These are phyloP conservation scores for Laothoe populi DNA, from an alignment of 2,888 invertebrate species.

Conservation along the genomic window DNA sequence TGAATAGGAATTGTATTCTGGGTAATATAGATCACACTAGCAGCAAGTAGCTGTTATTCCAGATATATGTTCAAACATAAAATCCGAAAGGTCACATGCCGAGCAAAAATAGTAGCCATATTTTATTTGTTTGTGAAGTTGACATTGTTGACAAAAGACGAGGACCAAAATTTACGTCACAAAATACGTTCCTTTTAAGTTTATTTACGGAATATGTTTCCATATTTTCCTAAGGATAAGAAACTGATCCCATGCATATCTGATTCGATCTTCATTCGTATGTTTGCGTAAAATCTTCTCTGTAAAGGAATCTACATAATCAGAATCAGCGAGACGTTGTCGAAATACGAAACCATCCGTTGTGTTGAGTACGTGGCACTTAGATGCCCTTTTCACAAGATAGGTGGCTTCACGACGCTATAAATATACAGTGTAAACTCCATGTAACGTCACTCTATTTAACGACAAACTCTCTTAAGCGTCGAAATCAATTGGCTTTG, in stretches of 20 bases:
- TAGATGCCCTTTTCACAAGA: conserved; percentile 42
- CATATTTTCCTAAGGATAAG: conserved; percentile 68
- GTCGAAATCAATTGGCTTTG: no score
- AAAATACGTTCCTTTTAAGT: conserved; percentile 57
- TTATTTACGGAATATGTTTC: conserved; percentile 64
- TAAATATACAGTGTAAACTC: no score
- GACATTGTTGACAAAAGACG: conserved; percentile 41
- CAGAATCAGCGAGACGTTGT: conserved; percentile 71
- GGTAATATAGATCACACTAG: neutral
- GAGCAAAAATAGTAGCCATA: conserved; percentile 2
- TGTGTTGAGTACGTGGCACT: conserved; percentile 40
- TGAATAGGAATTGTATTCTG: conserved; percentile 36
- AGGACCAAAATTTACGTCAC: conserved; percentile 38
- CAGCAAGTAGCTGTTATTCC: neutral
- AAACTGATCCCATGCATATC: conserved; percentile 78
- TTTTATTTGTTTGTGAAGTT: conserved; percentile 35
- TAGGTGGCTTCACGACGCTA: conserved; percentile 29
- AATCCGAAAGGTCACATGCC: neutral
- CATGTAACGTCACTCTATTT: no score
- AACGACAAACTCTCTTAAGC: no score
- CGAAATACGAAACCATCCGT: conserved; percentile 65
- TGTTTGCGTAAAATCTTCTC: conserved; percentile 75
- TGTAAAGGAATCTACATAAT: conserved; percentile 76
- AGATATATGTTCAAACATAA: neutral
- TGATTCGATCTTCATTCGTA: conserved; percentile 77